phyloP scores from a whole-genome alignment of 2,113 vertebrate species.

The Bothrops jararaca region DNA sequence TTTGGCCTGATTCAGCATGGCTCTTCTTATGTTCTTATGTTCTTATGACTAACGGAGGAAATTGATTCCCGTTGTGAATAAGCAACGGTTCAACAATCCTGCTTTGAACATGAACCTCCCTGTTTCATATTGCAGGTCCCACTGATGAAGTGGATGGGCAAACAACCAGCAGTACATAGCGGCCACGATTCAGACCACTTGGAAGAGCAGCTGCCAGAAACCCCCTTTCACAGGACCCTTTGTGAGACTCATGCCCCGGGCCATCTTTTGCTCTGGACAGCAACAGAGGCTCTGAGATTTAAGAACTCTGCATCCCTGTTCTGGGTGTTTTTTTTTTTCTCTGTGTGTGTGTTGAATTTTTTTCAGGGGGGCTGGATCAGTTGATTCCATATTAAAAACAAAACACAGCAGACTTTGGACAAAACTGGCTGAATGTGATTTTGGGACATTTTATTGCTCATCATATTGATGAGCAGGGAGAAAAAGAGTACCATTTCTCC shows the following conservation, averaged over 20 bases:
- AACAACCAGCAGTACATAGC: conserved; percentile 91
- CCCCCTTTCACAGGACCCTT: conserved; percentile 74
- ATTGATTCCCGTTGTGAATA: background rate
- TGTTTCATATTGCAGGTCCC: conserved; percentile 69
- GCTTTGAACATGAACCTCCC: background rate
- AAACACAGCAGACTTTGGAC: conserved; percentile 77
- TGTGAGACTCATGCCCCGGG: conserved; percentile 75
- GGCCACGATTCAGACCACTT: conserved; percentile 55
- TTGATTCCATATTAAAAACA: conserved; percentile 60
- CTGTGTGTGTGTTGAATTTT: conserved; percentile 37
- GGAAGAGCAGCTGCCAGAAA: conserved; percentile 77
- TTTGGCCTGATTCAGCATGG: no score
- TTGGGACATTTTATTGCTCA: conserved; percentile 88
- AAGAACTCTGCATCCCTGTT: conserved; percentile 81
- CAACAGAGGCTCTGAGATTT: conserved; percentile 71
- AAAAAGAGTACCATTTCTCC: conserved; percentile 48
- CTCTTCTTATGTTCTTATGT: no score
- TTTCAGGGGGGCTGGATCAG: conserved; percentile 57
- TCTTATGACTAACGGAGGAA: background rate
- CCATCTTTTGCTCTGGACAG: conserved; percentile 71
- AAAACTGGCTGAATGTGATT: conserved; percentile 89
- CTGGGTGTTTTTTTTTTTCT: conserved; percentile 70
- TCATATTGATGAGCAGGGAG: conserved; percentile 98
- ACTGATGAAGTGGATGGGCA: conserved; percentile 84
- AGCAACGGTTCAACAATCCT: background rate